Conservation (phyloP, 2,113 vertebrate genomes). For the Platysternon megacephalum region DNA sequence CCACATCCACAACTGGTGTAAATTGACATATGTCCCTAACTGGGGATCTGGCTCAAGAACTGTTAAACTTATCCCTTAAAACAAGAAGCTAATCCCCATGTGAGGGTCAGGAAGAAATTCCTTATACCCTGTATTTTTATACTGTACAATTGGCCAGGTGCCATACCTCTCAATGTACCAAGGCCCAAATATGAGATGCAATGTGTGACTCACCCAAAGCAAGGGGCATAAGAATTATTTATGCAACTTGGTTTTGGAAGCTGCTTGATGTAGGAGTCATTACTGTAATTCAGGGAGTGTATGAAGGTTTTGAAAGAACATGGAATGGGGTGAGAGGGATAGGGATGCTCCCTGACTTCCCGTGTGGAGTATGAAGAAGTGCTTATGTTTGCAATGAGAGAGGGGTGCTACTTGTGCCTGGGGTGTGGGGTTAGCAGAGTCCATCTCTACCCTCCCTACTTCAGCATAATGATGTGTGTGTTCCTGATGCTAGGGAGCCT, state of each 20-base stretch:
- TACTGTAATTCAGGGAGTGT: background rate
- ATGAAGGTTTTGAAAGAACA: background rate
- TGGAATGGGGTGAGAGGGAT: background rate
- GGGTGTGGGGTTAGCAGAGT: background rate
- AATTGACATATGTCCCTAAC: background rate
- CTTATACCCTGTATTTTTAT: background rate
- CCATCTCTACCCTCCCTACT: background rate
- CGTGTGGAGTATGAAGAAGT: background rate
- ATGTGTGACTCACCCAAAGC: background rate
- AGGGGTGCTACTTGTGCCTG: background rate
- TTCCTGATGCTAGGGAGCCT: background rate
- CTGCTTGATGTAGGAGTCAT: background rate
- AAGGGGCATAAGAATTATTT: background rate
- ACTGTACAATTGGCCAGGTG: background rate
- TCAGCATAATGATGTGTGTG: background rate
- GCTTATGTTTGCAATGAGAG: background rate
- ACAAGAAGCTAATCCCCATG: background rate
- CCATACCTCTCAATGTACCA: too few species aligned
- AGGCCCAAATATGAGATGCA: background rate
- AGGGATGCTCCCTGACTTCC: background rate
- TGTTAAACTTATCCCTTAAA: background rate
- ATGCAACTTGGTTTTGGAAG: background rate
- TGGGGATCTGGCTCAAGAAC: background rate
- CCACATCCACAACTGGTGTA: background rate
- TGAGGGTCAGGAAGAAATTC: background rate